A percentile compares a stretch with the other conserved stretches of the same genome.
Conservation (phyloP, 2,113 vertebrate genomes). For the Myrmecophaga tridactyla region DNA sequence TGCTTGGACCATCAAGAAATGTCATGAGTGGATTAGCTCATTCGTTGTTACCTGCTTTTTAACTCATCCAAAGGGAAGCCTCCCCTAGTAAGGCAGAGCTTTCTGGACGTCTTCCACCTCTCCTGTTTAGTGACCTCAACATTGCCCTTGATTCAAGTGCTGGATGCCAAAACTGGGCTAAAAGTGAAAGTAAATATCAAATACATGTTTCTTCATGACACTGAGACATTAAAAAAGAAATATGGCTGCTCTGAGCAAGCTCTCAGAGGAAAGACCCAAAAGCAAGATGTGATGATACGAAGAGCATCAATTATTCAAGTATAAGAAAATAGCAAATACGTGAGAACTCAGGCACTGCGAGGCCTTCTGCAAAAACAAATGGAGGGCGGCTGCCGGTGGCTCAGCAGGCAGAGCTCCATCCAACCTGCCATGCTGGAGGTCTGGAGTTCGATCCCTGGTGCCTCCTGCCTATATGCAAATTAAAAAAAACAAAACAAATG, state of each 20-base stretch:
- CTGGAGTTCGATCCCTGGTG: too few relatives aligned
- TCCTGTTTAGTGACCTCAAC: neutral
- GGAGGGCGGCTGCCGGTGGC: too few relatives aligned
- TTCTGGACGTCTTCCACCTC: neutral
- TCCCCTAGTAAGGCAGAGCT: neutral
- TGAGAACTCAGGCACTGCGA: too few relatives aligned
- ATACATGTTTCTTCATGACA: neutral
- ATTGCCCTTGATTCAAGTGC: neutral
- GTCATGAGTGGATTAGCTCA: fast-evolving
- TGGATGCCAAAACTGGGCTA: neutral
- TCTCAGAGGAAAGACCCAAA: neutral
- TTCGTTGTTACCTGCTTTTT: neutral
- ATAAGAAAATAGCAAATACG: neutral
- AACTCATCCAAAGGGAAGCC: too few relatives aligned
- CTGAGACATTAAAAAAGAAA: neutral
- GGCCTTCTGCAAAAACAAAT: neutral
- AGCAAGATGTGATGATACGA: neutral
- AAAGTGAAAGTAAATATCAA: neutral
- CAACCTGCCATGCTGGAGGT: too few relatives aligned
- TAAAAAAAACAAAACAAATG: too few relatives aligned
- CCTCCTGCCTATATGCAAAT: too few relatives aligned
- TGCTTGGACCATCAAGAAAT: neutral
- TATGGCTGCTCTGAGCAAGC: neutral
- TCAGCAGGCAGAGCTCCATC: too few relatives aligned
- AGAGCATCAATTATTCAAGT: neutral